Conservation (phyloP, 2,113 vertebrate genomes). For the Pteropus alecto region DNA sequence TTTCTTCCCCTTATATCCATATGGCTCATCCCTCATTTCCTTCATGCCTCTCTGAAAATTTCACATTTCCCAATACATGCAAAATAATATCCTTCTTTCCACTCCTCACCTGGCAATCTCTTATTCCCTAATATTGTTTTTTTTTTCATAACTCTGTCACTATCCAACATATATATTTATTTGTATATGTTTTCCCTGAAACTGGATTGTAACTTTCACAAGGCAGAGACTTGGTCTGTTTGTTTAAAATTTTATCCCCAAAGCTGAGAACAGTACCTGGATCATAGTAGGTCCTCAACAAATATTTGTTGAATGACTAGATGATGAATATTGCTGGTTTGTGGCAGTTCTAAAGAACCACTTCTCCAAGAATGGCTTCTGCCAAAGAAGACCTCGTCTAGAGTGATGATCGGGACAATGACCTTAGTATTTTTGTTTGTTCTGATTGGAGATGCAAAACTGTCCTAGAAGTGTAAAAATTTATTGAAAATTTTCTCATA, state of each 20-base stretch:
- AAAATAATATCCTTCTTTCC: background rate
- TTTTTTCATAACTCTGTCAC: background rate
- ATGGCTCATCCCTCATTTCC: background rate
- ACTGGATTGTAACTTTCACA: background rate
- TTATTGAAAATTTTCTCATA: background rate
- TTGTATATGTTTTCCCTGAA: background rate
- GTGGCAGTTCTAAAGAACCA: background rate
- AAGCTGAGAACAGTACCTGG: background rate
- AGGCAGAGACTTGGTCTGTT: background rate
- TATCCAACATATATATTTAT: background rate
- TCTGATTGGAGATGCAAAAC: background rate
- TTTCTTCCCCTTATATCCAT: background rate
- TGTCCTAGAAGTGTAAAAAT: background rate
- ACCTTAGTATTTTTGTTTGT: background rate
- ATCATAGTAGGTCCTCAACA: background rate
- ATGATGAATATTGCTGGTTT: background rate
- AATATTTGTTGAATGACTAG: background rate
- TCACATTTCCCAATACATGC: background rate
- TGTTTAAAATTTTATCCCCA: conserved; percentile 4
- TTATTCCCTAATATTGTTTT: background rate
- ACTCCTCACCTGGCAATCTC: background rate
- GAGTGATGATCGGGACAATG: background rate
- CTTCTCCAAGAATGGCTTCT: background rate
- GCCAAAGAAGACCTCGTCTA: background rate
- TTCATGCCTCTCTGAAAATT: background rate